These are phyloP conservation scores for Anastrepha obliqua DNA, from an alignment of 1,140 invertebrate species.

Conservation along the genomic window DNA sequence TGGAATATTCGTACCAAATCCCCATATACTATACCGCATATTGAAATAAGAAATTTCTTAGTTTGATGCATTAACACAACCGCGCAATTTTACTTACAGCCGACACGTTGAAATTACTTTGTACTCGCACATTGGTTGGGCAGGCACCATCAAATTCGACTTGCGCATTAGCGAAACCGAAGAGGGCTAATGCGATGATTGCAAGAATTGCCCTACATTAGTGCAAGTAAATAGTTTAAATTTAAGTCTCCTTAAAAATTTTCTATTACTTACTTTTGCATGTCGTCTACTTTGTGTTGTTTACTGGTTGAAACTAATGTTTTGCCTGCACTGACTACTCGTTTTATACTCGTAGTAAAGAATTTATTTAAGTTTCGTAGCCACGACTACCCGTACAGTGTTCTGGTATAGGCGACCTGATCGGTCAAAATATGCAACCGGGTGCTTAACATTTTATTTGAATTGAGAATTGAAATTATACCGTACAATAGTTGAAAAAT, in stretches of 20 bases:
- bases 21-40: slow-evolving; percentile 77
- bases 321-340: not conserved
- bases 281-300: not conserved
- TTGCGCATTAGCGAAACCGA: slow-evolving; percentile 6
- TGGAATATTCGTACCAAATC: slow-evolving; percentile 84
- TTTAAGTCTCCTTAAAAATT: not conserved
- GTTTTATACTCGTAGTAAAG: not conserved
- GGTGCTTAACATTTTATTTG: no score
- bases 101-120: slow-evolving; percentile 14
- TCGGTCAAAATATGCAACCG: no score
- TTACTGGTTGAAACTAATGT: not conserved
- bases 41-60: not conserved
- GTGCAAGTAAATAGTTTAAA: not conserved
- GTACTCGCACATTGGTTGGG: slow-evolving; percentile 40
- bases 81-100: not conserved
- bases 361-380: not conserved
- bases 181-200: not conserved
- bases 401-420: no score
- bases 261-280: not conserved
- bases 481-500: no score
- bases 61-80: not conserved
- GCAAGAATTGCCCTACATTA: not conserved
- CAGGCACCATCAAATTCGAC: slow-evolving; percentile 29
- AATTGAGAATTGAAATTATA: no score
- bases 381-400: no score